Evolutionary conservation across 2,888 invertebrate species (phyloP).

Genomic region (Caenorhabditis virilis): DNA sequence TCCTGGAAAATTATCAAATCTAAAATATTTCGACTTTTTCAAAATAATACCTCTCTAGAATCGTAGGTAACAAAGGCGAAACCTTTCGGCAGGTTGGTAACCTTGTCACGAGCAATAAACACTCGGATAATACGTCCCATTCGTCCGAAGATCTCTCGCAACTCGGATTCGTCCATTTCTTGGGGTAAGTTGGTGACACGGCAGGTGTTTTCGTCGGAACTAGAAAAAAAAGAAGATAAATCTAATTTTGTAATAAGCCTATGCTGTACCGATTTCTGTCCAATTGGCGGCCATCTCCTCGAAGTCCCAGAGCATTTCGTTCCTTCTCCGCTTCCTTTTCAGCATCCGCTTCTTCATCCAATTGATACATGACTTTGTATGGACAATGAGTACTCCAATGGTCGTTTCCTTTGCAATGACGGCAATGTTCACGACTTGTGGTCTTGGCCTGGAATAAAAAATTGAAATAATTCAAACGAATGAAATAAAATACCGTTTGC

Average conservation of each 20-base stretch:
- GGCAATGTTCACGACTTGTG: conserved; percentile 61
- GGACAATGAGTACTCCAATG: conserved; percentile 99
- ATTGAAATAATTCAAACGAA: background rate
- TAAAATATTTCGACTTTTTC: conserved; percentile 71
- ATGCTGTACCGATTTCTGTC: conserved; percentile 25
- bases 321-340: conserved; percentile 46
- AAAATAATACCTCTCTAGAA: conserved; percentile 77
- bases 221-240: conserved; percentile 12
- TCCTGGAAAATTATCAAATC: conserved; percentile 26
- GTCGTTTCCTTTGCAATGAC: conserved; percentile 73
- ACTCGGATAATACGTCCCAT: conserved; percentile 81
- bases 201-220: conserved; percentile 78
- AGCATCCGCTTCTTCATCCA: conserved; percentile 47
- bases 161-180: conserved; percentile 87
- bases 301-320: conserved; percentile 16
- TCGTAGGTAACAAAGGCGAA: conserved; percentile 98
- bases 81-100: conserved; percentile 75
- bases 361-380: conserved; percentile 79
- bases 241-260: background rate
- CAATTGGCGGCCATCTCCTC: conserved; percentile 27
- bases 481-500: conserved; percentile 12
- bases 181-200: conserved; percentile 96
- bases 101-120: conserved; percentile 88
- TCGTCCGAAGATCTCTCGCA: conserved; percentile 90
- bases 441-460: conserved; percentile 39